Conservation (phyloP, 2,888 invertebrate genomes). For the Arctia plantaginis region DNA sequence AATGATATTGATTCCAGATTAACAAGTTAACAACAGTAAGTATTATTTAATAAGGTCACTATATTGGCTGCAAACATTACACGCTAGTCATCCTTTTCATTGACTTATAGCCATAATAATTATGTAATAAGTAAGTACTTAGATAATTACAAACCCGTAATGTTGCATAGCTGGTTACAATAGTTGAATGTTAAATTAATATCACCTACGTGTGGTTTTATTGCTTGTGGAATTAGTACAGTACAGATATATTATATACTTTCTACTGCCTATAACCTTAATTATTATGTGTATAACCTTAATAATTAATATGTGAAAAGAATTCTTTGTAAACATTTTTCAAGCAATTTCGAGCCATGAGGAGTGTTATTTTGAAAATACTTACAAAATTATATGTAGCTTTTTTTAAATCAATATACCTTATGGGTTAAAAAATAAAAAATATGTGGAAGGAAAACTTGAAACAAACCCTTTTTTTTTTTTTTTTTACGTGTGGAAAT, state of each 20-base stretch:
- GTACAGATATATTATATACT: slow-evolving; percentile 23
- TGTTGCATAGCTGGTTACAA: slow-evolving; percentile 48
- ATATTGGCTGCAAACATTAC: background rate
- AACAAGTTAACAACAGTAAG: background rate
- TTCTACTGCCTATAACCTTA: slow-evolving; percentile 26
- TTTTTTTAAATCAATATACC: too few relatives aligned
- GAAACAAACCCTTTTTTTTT: too few relatives aligned
- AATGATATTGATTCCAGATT: background rate
- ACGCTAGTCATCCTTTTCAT: slow-evolving; percentile 42
- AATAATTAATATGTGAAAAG: too few relatives aligned
- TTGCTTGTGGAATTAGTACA: slow-evolving; percentile 28
- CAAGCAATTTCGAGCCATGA: too few relatives aligned
- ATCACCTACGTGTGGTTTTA: slow-evolving; percentile 39
- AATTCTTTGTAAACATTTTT: too few relatives aligned
- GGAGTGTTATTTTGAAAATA: too few relatives aligned
- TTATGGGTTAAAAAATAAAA: too few relatives aligned
- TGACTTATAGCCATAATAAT: slow-evolving; percentile 49
- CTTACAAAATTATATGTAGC: too few relatives aligned
- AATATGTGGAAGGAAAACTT: too few relatives aligned
- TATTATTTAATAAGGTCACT: background rate
- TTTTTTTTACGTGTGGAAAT: too few relatives aligned
- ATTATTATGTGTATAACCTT: too few relatives aligned
- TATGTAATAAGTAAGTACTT: slow-evolving; percentile 44
- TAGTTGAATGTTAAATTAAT: slow-evolving; percentile 49
- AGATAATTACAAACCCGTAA: slow-evolving; percentile 49